A percentile compares a stretch with the other conserved stretches of the same genome.
phyloP scores from a whole-genome alignment of 2,888 invertebrate species.

The Xestoiulus laeticollis region DNA sequence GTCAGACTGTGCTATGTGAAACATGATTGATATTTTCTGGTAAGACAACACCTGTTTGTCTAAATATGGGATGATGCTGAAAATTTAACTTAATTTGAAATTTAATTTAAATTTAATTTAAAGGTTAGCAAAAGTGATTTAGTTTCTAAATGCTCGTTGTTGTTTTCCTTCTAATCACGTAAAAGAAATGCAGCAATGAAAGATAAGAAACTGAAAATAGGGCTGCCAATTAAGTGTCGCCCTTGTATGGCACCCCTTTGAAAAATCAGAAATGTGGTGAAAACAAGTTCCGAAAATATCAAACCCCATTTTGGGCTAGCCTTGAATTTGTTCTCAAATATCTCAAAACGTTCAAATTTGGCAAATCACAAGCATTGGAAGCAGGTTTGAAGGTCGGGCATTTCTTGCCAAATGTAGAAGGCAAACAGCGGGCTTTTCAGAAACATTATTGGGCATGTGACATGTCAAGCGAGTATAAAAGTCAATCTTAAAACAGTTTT shows the following conservation, averaged over 20 bases:
- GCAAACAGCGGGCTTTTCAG: conserved; percentile 10
- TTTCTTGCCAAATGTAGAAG: conserved; percentile 6
- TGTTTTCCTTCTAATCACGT: neutral
- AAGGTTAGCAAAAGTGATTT: neutral
- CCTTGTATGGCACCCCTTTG: neutral
- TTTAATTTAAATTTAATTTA: neutral
- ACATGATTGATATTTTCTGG: neutral
- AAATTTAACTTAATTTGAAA: neutral
- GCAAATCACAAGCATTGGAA: conserved; percentile 5
- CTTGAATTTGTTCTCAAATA: conserved; percentile 31
- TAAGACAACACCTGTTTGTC: neutral
- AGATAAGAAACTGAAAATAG: conserved; percentile 1
- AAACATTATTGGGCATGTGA: neutral
- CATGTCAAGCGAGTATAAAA: neutral
- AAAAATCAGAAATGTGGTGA: neutral
- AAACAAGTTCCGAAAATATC: conserved; percentile 1
- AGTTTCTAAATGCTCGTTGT: neutral
- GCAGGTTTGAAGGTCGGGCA: conserved; percentile 19
- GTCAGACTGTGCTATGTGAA: neutral
- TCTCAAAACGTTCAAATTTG: conserved; percentile 35
- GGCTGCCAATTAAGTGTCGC: neutral
- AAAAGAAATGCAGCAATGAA: neutral
- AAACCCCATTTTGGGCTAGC: conserved; percentile 8
- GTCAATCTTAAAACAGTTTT: neutral
- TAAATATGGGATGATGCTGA: neutral